Percentiles rank a stretch among this genome's conserved stretches.
Conservation (phyloP, 2,797 vertebrate species). For the Luscinia megarhynchos region DNA sequence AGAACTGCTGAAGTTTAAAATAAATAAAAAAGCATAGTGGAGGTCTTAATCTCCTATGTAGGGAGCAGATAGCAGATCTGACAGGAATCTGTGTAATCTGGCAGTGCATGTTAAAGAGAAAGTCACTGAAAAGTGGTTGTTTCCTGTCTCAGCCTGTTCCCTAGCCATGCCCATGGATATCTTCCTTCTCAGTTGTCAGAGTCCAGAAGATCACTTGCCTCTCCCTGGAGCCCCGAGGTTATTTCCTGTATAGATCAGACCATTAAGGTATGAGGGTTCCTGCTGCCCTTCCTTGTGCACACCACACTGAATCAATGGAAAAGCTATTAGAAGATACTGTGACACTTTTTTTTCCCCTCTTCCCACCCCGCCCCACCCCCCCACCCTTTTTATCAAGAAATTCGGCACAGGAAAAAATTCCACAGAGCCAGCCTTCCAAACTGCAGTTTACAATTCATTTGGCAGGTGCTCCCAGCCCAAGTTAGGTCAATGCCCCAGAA, state of each 20-base stretch:
- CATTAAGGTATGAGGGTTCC: not conserved
- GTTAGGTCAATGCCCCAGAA: not conserved
- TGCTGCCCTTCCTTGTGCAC: not conserved
- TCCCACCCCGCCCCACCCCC: too few species aligned
- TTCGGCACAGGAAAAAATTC: not conserved
- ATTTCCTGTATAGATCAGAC: constrained; percentile 31
- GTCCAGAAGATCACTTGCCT: not conserved
- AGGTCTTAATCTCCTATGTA: not conserved
- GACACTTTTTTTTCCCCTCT: not conserved
- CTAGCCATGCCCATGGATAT: not conserved
- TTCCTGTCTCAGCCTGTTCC: not conserved
- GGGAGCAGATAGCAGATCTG: not conserved
- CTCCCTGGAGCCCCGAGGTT: constrained; percentile 17
- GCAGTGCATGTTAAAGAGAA: not conserved
- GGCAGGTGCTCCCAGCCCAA: not conserved
- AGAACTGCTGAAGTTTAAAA: not conserved
- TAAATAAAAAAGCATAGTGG: not conserved
- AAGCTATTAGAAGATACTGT: constrained; percentile 19
- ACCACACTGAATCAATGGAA: not conserved
- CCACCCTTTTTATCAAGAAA: not conserved
- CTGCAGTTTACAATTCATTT: not conserved
- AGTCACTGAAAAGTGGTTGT: not conserved
- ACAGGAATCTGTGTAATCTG: not conserved
- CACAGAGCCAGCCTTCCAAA: not conserved
- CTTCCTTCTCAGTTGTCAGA: not conserved